These are phyloP conservation scores for Cassiopea xamachana DNA, from an alignment of 30 jellyfish, hydroid and myxozoan species.

Conservation along the genomic window DNA sequence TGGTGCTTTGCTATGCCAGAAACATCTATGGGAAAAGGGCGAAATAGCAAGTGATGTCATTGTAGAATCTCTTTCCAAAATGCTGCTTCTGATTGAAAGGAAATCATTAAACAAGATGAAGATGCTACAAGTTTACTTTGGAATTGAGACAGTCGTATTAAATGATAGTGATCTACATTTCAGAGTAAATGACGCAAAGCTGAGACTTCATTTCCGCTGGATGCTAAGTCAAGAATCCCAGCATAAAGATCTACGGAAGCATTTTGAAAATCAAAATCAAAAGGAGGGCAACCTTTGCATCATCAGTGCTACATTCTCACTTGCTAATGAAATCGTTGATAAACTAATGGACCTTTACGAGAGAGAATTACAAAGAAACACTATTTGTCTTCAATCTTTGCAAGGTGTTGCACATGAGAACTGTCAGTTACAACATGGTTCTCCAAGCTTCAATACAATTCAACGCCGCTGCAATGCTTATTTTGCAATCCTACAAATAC, in stretches of 20 bases:
- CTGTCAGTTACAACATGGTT: constrained; percentile 19
- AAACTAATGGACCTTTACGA: constrained; percentile 18
- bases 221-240: neutral
- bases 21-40: constrained; percentile 4
- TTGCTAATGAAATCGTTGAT: constrained; percentile 8
- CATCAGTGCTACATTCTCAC: neutral
- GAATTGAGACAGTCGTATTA: constrained; percentile 27
- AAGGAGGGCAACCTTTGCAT: constrained; percentile 21
- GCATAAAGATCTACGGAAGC: neutral
- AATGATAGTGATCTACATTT: neutral
- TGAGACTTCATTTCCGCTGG: constrained; percentile 1
- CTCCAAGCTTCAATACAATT: constrained; percentile 15
- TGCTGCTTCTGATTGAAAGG: constrained; percentile 9
- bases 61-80: constrained; percentile 17
- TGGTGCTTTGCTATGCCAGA: constrained; percentile 23
- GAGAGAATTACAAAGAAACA: neutral
- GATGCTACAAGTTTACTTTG: constrained; percentile 30
- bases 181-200: constrained; percentile 18
- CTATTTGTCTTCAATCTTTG: constrained; percentile 15
- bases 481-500: constrained; percentile 43
- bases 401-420: constrained; percentile 40
- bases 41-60: constrained; percentile 6
- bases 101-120: constrained; percentile 5
- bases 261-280: constrained; percentile 7
- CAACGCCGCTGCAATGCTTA: constrained; percentile 38